Conservation (phyloP, 2,797 vertebrate species). For the Botia kubotai region DNA sequence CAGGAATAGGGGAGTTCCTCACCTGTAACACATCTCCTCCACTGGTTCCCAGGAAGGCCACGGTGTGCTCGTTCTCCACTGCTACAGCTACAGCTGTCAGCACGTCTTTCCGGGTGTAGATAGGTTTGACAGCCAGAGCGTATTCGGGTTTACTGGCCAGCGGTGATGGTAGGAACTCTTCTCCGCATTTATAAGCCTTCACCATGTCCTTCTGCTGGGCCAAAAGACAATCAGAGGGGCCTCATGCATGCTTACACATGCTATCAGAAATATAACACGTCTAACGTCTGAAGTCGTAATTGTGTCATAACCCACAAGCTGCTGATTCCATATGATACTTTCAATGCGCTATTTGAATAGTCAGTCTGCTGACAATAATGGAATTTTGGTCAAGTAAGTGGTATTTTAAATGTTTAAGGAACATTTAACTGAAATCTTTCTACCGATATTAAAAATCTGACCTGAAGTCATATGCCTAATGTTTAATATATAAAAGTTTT, state of each 20-base stretch:
- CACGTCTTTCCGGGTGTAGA: conserved; percentile 72
- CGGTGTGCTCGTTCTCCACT: conserved; percentile 81
- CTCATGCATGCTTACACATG: too few relatives aligned
- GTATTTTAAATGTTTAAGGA: too few relatives aligned
- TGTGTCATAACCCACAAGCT: too few relatives aligned
- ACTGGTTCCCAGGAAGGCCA: conserved; percentile 88
- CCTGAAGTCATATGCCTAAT: too few relatives aligned
- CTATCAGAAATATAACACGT: too few relatives aligned
- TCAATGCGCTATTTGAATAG: too few relatives aligned
- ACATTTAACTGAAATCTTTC: too few relatives aligned
- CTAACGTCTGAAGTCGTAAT: background rate
- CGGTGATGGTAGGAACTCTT: conserved; percentile 84
- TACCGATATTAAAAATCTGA: too few relatives aligned
- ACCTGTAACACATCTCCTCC: conserved; percentile 87
- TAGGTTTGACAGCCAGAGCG: conserved; percentile 64
- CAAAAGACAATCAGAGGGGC: background rate
- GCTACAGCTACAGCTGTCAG: conserved; percentile 88
- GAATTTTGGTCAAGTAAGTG: too few relatives aligned
- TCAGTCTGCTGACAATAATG: too few relatives aligned
- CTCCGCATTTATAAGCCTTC: conserved; percentile 67
- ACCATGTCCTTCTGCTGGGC: conserved; percentile 48
- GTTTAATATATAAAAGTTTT: too few relatives aligned
- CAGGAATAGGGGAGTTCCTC: conserved; percentile 40
- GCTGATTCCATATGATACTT: too few relatives aligned
- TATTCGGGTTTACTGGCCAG: conserved; percentile 86